Conservation (phyloP, 2,113 vertebrate genomes). For the Psettodes erumei region DNA sequence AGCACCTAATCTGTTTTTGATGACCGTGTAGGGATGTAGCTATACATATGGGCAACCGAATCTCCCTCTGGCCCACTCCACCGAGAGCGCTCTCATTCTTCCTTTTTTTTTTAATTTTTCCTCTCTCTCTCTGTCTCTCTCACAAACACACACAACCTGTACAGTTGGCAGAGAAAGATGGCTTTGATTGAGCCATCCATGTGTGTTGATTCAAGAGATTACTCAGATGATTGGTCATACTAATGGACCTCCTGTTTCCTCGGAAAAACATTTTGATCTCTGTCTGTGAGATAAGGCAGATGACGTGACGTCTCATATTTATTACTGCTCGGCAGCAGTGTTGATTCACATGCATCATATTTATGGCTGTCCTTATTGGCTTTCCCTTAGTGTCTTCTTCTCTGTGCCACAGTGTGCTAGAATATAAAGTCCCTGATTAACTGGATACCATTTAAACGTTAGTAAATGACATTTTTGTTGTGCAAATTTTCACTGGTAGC, state of each 20-base stretch:
- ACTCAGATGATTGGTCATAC: slow-evolving; percentile 72
- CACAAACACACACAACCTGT: slow-evolving; percentile 45
- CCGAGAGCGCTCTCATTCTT: slow-evolving; percentile 44
- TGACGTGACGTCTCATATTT: slow-evolving; percentile 48
- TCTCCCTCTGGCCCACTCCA: slow-evolving; percentile 49
- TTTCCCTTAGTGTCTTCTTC: background rate
- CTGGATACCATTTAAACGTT: background rate
- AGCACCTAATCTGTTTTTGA: slow-evolving; percentile 83
- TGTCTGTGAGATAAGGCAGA: slow-evolving; percentile 49
- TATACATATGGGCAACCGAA: slow-evolving; percentile 73
- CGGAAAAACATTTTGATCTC: slow-evolving; percentile 54
- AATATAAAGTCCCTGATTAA: slow-evolving; percentile 33
- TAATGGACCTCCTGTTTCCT: slow-evolving; percentile 76
- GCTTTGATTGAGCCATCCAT: slow-evolving; percentile 72
- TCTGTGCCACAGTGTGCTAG: background rate
- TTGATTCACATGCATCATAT: slow-evolving; percentile 43
- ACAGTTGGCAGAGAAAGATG: slow-evolving; percentile 64
- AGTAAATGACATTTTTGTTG: slow-evolving; percentile 4
- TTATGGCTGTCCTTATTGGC: slow-evolving; percentile 36
- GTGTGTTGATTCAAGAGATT: slow-evolving; percentile 76
- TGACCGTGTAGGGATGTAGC: slow-evolving; percentile 82
- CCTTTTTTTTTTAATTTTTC: background rate
- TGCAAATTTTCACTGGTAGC: background rate
- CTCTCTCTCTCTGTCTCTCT: background rate
- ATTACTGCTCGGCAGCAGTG: slow-evolving; percentile 30